Conservation (phyloP, 92 coral and sea anemone species). For the Blastomussa wellsi region DNA sequence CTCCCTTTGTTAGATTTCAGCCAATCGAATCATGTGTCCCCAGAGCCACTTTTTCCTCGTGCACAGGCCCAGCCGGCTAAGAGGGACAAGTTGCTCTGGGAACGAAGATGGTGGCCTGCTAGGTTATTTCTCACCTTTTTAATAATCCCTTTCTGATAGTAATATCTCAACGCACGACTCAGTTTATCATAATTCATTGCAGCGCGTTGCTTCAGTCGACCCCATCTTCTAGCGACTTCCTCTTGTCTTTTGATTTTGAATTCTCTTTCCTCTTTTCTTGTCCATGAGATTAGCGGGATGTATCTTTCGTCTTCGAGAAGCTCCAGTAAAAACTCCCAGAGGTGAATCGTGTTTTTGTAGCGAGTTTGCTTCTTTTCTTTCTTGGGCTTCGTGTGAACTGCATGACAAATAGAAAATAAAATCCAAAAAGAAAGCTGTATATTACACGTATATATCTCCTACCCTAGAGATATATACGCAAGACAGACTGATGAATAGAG, state of each 20-base stretch:
- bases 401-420: background rate
- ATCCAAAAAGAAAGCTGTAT: background rate
- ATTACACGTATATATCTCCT: too few relatives aligned
- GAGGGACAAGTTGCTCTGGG: too few relatives aligned
- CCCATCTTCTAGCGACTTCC: conserved; percentile 92
- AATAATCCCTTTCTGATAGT: conserved; percentile 86
- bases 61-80: too few relatives aligned
- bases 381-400: conserved; percentile 10
- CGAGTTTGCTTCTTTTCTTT: conserved; percentile 49
- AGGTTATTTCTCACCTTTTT: conserved; percentile 57
- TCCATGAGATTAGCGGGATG: conserved; percentile 83
- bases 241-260: conserved; percentile 88
- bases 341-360: conserved; percentile 85
- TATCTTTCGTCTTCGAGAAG: conserved; percentile 77
- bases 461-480: too few relatives aligned
- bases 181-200: conserved; percentile 93
- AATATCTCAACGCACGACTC: conserved; percentile 90
- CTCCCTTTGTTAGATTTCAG: too few relatives aligned
- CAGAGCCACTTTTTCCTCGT: too few relatives aligned
- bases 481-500: too few relatives aligned
- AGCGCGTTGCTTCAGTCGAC: conserved; percentile 78
- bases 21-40: too few relatives aligned
- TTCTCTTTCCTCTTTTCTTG: conserved; percentile 77
- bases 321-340: conserved; percentile 94
- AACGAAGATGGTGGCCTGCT: too few relatives aligned